Conservation (phyloP, 2,888 invertebrate species). For the Augochlorella aurata region DNA sequence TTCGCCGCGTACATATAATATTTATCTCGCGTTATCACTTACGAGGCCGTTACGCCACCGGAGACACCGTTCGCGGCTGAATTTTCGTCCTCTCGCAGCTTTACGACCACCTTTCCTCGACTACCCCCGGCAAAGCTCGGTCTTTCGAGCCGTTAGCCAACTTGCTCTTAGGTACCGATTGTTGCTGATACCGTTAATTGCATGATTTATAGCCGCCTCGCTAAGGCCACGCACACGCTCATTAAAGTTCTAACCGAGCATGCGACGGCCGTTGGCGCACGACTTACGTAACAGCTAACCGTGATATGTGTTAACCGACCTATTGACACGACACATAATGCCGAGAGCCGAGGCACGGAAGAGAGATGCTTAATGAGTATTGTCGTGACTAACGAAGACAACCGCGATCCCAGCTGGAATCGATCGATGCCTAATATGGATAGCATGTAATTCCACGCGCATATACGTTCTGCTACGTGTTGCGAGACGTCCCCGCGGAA, state of each 20-base stretch:
- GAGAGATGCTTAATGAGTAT: constrained; percentile 20
- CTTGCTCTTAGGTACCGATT: constrained; percentile 33
- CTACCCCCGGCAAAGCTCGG: neutral
- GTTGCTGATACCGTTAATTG: constrained; percentile 57
- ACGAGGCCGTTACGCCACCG: constrained; percentile 52
- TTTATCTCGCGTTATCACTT: constrained; percentile 80
- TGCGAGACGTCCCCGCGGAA: constrained; percentile 8
- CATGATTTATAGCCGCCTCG: constrained; percentile 55
- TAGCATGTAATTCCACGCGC: neutral
- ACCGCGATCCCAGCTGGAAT: constrained; percentile 5
- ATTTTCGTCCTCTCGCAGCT: constrained; percentile 27
- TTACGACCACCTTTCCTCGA: constrained; percentile 4
- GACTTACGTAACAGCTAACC: constrained; percentile 58
- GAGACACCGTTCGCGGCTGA: neutral
- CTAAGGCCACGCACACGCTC: constrained; percentile 24
- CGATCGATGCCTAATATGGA: constrained; percentile 19
- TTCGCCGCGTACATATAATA: constrained; percentile 76
- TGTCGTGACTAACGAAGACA: constrained; percentile 2
- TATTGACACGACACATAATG: constrained; percentile 27
- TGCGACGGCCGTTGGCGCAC: constrained; percentile 16
- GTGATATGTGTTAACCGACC: constrained; percentile 49
- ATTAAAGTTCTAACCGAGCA: constrained; percentile 44
- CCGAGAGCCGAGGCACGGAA: neutral
- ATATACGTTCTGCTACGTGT: constrained; percentile 7
- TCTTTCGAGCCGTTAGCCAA: constrained; percentile 36